These are phyloP conservation scores for Ctenochaetus hawaiiensis DNA, from an alignment of 2,797 vertebrate species.

Conservation along the genomic window DNA sequence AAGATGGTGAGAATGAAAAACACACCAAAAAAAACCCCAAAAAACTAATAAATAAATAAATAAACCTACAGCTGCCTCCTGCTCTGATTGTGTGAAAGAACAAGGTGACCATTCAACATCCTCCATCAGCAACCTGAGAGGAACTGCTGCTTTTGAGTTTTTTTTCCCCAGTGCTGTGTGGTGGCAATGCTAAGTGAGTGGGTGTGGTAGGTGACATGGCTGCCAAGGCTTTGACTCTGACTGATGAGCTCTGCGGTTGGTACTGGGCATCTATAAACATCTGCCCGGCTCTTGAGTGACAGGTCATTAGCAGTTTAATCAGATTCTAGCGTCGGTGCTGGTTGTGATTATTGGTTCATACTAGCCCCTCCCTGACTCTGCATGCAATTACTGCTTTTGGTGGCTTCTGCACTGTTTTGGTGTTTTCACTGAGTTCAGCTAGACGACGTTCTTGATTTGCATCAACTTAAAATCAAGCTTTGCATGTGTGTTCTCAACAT, in stretches of 20 bases:
- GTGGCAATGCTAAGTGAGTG: slow-evolving; percentile 79
- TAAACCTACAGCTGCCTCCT: slow-evolving; percentile 52
- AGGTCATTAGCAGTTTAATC: slow-evolving; percentile 84
- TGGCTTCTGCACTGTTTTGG: slow-evolving; percentile 56
- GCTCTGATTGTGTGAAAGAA: slow-evolving; percentile 58
- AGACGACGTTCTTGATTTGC: slow-evolving; percentile 33
- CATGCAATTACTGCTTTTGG: slow-evolving; percentile 72
- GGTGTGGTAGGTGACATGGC: slow-evolving; percentile 81
- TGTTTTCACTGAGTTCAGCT: slow-evolving; percentile 53
- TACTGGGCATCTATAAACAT: slow-evolving; percentile 82
- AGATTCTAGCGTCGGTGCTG: slow-evolving; percentile 78
- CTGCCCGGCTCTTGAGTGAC: slow-evolving; percentile 79
- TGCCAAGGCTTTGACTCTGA: slow-evolving; percentile 81
- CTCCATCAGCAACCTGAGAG: slow-evolving; percentile 58
- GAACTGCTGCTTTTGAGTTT: slow-evolving; percentile 45
- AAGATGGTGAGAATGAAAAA: slow-evolving; percentile 70
- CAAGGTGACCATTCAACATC: slow-evolving; percentile 48
- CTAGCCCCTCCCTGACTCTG: slow-evolving; percentile 68
- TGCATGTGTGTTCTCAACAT: slow-evolving; percentile 5
- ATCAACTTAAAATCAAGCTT: slow-evolving; percentile 35
- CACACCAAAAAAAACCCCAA: slow-evolving; percentile 36
- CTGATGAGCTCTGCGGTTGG: slow-evolving; percentile 82
- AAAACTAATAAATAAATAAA: slow-evolving; percentile 51
- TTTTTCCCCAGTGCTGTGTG: slow-evolving; percentile 27
- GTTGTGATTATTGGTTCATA: slow-evolving; percentile 80